Conservation (phyloP, 2,888 invertebrate genomes). For the Pheosia tremula region DNA sequence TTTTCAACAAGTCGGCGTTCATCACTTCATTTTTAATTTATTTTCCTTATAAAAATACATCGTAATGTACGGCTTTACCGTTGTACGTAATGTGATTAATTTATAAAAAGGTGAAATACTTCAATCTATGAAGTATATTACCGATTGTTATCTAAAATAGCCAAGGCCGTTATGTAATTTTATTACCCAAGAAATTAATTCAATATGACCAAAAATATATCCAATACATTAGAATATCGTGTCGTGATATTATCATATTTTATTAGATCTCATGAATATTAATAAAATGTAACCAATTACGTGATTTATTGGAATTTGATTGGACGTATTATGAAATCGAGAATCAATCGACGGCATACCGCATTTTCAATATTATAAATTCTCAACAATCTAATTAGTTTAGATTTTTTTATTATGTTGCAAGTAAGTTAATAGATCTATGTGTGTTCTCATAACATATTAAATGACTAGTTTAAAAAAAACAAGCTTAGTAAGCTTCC, state of each 20-base stretch:
- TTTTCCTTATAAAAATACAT: constrained; percentile 29
- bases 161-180: constrained; percentile 3
- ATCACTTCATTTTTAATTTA: constrained; percentile 32
- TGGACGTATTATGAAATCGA: constrained; percentile 18
- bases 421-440: background rate
- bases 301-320: constrained; percentile 32
- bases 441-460: background rate
- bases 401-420: background rate
- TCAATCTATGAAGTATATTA: too few relatives aligned
- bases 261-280: constrained; percentile 37
- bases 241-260: constrained; percentile 25
- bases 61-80: constrained; percentile 14
- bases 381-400: background rate
- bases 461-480: background rate
- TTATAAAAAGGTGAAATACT: background rate
- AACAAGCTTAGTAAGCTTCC: constrained; percentile 9
- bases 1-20: constrained; percentile 39
- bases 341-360: constrained; percentile 19
- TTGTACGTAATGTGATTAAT: background rate
- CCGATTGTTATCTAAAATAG: background rate
- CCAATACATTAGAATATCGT: constrained; percentile 30
- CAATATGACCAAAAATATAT: constrained; percentile 26
- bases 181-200: background rate
- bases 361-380: background rate
- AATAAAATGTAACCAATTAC: constrained; percentile 30